These are phyloP conservation scores for Temnothorax nylanderi DNA, from an alignment of 1,140 invertebrate species.

Conservation along the genomic window DNA sequence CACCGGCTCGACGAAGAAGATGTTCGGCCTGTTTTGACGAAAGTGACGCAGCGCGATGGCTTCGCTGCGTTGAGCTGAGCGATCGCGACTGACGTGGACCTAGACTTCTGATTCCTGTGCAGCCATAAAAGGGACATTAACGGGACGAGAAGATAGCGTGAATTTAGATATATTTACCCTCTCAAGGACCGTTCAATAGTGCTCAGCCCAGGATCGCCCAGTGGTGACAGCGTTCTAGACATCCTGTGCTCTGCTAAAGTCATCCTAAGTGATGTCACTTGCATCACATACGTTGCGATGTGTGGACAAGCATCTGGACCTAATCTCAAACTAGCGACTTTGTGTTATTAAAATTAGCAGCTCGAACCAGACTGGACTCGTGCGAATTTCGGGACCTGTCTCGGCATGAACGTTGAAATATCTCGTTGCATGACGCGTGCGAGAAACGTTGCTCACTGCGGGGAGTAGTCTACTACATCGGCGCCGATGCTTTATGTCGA, in stretches of 20 bases:
- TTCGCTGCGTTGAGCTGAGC: conserved; percentile 24
- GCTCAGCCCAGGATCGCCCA: no score
- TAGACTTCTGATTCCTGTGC: conserved; percentile 4
- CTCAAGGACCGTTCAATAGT: not conserved
- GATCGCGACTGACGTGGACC: conserved; percentile 46
- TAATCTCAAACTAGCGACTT: not conserved
- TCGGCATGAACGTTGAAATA: not conserved
- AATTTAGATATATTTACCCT: not conserved
- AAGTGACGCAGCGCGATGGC: conserved; percentile 57
- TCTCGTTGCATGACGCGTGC: not conserved
- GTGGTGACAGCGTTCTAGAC: not conserved
- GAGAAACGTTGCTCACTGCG: not conserved
- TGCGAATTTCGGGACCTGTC: not conserved
- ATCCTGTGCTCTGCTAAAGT: not conserved
- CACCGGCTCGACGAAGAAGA: conserved; percentile 78
- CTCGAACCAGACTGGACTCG: not conserved
- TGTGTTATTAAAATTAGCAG: not conserved
- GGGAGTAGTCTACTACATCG: not conserved
- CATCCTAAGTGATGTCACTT: not conserved
- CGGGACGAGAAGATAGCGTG: not conserved
- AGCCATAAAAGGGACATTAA: not conserved
- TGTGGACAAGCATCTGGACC: not conserved
- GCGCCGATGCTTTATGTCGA: not conserved
- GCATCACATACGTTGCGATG: not conserved
- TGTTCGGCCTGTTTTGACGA: conserved; percentile 73